A percentile compares a stretch with the other conserved stretches of the same genome.
phyloP scores from a whole-genome alignment of 2,113 vertebrate genomes.

The Colaptes auratus region DNA sequence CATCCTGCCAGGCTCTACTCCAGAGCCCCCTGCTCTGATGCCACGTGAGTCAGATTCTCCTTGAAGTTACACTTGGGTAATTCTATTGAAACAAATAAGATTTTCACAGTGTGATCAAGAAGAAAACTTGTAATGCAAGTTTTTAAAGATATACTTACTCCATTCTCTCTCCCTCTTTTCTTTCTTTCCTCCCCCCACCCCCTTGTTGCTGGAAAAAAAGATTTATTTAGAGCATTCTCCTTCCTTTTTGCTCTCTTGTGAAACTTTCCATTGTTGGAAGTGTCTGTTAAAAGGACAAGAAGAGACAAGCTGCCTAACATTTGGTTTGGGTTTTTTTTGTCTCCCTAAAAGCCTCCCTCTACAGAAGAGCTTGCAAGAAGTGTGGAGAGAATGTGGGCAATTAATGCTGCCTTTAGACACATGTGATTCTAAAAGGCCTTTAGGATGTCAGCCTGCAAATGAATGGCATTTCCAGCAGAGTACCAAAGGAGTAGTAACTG shows the following conservation, averaged over 20 bases:
- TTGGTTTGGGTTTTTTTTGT: not conserved
- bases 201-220: not conserved
- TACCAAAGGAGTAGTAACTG: not conserved
- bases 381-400: not conserved
- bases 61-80: conserved; percentile 15
- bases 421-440: not conserved
- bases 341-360: not conserved
- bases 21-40: not conserved
- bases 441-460: not conserved
- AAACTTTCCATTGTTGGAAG: conserved; percentile 33
- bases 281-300: conserved; percentile 9
- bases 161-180: not conserved
- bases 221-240: not conserved
- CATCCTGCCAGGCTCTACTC: not conserved
- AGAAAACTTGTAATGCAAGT: not conserved
- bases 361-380: not conserved
- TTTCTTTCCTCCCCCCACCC: too few relatives aligned
- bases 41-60: not conserved
- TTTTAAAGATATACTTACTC: not conserved
- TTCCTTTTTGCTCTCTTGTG: not conserved
- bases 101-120: conserved; percentile 5
- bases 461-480: not conserved
- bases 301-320: conserved; percentile 3
- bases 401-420: not conserved
- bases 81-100: not conserved